Base-by-base conservation (phyloP, 2,888 invertebrate genomes). In the Synergus laeviventris region DNA sequence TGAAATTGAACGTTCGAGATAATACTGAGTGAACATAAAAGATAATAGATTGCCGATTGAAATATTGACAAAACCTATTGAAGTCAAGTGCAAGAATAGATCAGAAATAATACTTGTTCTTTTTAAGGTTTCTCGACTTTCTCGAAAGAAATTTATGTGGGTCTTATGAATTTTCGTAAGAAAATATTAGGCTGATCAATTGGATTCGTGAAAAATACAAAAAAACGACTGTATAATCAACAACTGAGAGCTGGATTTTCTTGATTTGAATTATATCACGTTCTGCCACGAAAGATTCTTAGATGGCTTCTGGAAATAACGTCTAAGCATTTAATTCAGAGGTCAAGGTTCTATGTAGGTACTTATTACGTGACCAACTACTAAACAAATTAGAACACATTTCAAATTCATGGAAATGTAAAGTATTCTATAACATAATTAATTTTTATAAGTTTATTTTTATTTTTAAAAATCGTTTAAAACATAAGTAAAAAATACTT, bases 401-500 rank as follows among this genome's bases (percentile, higher is more conserved):
- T 66, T 21, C n/a, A 75, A 56, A 56, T 14, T 14, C 42, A 38
- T 24, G 61, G 21, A 1, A 31, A 21, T 74, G 45, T 11, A 75
- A 73, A 7, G 5, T n/a, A 45, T 45, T 5, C 7, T 7, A 16
- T n/a, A 45, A 45, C 14, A 45, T 45, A 39, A 21, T 54, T 61
- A 12, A 36, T 49, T 64, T 42, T 61, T 9, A 42, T 45, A 66
- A 7, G 38, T 76, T 2, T 18, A 49, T 38, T n/a, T 31, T 59
- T 8, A 14, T 73, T 60, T 54, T 14, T 5, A 73, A n/a, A 39
- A 24, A 45, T 11, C 11, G 75, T 56, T 14, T 39, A 24, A 56
- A 75, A 21, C 0, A 66, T 39, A 21, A n/a, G 24, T 21, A 56
- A 74, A 74, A 60, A 8, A 64, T 79, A 31, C 14, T 56, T 79